Evolutionary conservation across 2,888 invertebrate genomes (phyloP).

Genomic region (Rhorus exstirpatorius): DNA sequence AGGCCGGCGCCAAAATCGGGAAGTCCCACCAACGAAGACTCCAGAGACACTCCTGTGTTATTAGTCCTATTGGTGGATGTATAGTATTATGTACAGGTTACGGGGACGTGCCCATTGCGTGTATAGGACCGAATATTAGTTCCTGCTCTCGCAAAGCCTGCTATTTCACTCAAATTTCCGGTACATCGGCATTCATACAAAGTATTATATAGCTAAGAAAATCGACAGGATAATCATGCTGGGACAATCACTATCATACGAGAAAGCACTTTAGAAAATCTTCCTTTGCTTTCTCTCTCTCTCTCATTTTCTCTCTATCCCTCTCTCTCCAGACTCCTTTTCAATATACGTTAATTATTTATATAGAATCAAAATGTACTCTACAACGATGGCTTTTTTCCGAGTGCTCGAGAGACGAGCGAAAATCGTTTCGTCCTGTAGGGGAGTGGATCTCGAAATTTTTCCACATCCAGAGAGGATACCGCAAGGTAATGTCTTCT

Average conservation of each 20-base stretch:
- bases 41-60: slow-evolving; percentile 41
- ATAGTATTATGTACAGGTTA: slow-evolving; percentile 50
- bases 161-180: slow-evolving; percentile 58
- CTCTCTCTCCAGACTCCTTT: slow-evolving; percentile 41
- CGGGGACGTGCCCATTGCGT: slow-evolving; percentile 36
- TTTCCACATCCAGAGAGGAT: slow-evolving; percentile 35
- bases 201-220: not conserved
- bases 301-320: too few species aligned
- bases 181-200: slow-evolving; percentile 14
- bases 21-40: slow-evolving; percentile 25
- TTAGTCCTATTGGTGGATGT: slow-evolving; percentile 21
- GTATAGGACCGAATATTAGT: slow-evolving; percentile 11
- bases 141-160: slow-evolving; percentile 14
- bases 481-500: slow-evolving; percentile 33
- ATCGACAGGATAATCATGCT: slow-evolving; percentile 28
- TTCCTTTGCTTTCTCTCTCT: slow-evolving; percentile 22
- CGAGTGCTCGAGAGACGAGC: slow-evolving; percentile 3
- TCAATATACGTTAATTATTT: slow-evolving; percentile 48
- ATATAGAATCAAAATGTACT: slow-evolving; percentile 30
- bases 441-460: slow-evolving; percentile 26
- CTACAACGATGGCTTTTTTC: slow-evolving; percentile 15
- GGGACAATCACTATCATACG: slow-evolving; percentile 58
- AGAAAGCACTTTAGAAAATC: slow-evolving; percentile 64
- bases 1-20: slow-evolving; percentile 50
- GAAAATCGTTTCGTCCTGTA: slow-evolving; percentile 46